Conservation (phyloP, 2,888 invertebrate genomes). For the Drosophila formosana region DNA sequence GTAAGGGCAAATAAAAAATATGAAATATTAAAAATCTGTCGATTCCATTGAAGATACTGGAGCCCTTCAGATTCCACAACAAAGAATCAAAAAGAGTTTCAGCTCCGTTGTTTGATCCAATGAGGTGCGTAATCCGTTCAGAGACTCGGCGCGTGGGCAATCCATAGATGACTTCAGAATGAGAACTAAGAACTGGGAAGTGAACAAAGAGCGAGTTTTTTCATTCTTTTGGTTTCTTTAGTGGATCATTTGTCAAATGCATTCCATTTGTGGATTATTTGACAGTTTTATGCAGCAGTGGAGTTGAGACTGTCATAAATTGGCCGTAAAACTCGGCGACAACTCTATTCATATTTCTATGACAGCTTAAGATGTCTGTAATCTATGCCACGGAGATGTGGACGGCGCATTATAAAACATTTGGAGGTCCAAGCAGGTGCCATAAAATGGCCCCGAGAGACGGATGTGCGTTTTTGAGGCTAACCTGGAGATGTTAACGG, state of each 20-base stretch:
- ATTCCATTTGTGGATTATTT: conserved; percentile 52
- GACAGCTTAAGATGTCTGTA: background rate
- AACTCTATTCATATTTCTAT: conserved; percentile 54
- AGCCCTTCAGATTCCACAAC: background rate
- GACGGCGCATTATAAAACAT: conserved; percentile 15
- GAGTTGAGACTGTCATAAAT: conserved; percentile 33
- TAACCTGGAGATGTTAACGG: conserved; percentile 34
- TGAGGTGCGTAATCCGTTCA: conserved; percentile 14
- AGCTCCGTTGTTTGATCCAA: background rate
- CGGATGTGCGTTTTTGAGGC: conserved; percentile 38
- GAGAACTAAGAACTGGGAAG: background rate
- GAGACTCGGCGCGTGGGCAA: conserved; percentile 17
- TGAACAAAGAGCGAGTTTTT: conserved; percentile 9
- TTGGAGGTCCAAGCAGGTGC: conserved; percentile 37
- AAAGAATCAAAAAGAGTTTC: background rate
- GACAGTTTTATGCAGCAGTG: conserved; percentile 59
- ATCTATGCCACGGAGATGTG: conserved; percentile 9
- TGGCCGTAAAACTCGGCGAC: conserved; percentile 44
- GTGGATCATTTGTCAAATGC: conserved; percentile 54
- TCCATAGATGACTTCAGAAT: background rate
- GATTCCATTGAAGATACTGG: background rate
- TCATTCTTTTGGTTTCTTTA: background rate
- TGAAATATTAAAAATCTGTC: no score
- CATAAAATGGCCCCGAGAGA: conserved; percentile 33
- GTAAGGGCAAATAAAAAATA: no score